Base-by-base conservation (phyloP, 2,888 invertebrate genomes). In the Tinea pellionella region DNA sequence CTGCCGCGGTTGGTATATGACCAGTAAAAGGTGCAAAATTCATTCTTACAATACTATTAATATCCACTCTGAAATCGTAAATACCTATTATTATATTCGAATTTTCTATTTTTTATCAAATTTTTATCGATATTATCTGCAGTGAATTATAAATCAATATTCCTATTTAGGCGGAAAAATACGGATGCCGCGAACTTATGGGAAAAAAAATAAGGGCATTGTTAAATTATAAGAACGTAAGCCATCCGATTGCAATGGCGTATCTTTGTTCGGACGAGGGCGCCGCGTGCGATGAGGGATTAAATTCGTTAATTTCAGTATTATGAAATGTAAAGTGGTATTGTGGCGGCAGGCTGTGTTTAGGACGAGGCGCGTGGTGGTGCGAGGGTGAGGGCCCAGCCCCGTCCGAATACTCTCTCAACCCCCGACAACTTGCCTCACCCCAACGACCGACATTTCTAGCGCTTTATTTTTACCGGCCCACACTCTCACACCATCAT, bases 11-110 rank as follows among this genome's bases (percentile, higher is more conserved):
- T 71, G 93, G 92, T 75, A 93, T 94, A 80, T 91, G 94, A 69
- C 93, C 92, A 69, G 93, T 93, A 78, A 95, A 95, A 66, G 94
- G 94, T 71, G 94, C 91, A 87, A 95, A 95, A 89, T 95, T 95
- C 95, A 95, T 95, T 72, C 4, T 70, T 58, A 63, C 61, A 59
- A 32, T 59, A 24, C 24, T 2, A 24, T 61, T 67, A 68, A 67
- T 58, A 65, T 68, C 60, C 37, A 9, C 43, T 12, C 37, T 37
- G 37, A n/a, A 37, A 37, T 37, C n/a, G 37, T 2, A 12, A 37
- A 9, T 37, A 18, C 29, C 59, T 43, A 3, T 3, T 6, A 24
- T 3, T 24, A 3, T 24, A 24, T 24, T 24, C n/a, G n/a, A n/a
- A n/a, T n/a, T n/a, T n/a, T n/a, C n/a, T n/a, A n/a, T n/a, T n/a